Base-by-base conservation (phyloP, 2,113 vertebrate species). In the Ceyx cyanopectus region DNA sequence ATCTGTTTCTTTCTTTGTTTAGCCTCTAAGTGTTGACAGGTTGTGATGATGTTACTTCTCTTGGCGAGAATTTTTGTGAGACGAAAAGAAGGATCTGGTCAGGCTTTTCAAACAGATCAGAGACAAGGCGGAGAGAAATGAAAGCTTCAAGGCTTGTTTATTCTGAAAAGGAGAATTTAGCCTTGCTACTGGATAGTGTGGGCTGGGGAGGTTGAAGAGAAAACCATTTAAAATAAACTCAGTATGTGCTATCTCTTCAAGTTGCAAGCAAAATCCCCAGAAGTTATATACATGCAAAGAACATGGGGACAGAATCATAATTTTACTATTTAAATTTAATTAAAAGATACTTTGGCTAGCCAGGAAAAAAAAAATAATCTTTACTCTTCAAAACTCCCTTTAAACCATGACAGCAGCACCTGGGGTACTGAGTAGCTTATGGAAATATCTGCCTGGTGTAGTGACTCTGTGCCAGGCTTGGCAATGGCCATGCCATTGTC, bases 11-110 rank as follows among this genome's bases (percentile, higher is more conserved):
- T 87, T 73, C 89, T 92, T 92, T 94, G 91, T 94, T 89, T 94
- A 85, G 95, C 85, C 75, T 93, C 40, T 60, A 70, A 92, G 87
- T 90, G 92, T 92, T 94, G 96, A 91, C 94, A 96, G 85, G 89
- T 85, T 87, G 95, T 54, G 87, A 81, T 68, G 86, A 87, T 85
- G 68, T 85, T 91, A n/a, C 85, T 89, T 91, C 82, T 91, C 79
- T 91, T 66, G 79, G 91, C 13, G 46, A 91, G 94, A 92, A 70
- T 87, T 91, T 94, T 85, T 94, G 87, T 73, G 87, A 89, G 81
- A 93, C 40, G 2, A 80, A 93, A 96, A 85, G 70, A 82, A 83
- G 53, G 89, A 77, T 85, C 72, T 68, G 68, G 81, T 87, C 79
- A 85, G 79, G 60, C 85, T 94, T 96, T 93, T 89, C 54, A 78